Evolutionary conservation across 2,888 invertebrate genomes (phyloP), one percentile per base, ranked within the genome.

Genomic region (Pemphredon lugubris): DNA sequence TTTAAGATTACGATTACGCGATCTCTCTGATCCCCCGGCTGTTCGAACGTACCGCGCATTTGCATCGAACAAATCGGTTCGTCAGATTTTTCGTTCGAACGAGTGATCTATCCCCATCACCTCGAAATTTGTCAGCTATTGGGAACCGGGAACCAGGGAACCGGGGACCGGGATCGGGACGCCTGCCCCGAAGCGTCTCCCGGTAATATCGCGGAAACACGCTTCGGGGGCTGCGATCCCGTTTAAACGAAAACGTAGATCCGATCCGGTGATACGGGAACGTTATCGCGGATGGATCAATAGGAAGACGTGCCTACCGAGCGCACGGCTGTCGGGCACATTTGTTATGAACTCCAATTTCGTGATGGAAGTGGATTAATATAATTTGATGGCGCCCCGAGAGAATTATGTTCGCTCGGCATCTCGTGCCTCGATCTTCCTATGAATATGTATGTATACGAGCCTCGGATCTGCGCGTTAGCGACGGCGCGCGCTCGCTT

Each of bases 341-440:
- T 54, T 65, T 44, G 39, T 58, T 47, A 45, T 51, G 54, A 48
- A 55, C 69, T 76, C 60, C 80, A 80, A 81, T 80, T 80, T 71
- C 73, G 59, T 70, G 72, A 79, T 81, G 79, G 68, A 68, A 74
- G 72, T 68, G 74, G 65, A 80, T 80, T 81, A 79, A 81, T 79
- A 80, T 77, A 79, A 79, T 79, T 79, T 77, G 75, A 79, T 70
- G 72, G 61, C 64, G 55, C 55, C 78, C 53, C 67, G 37, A 50
- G 77, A 65, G 77, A 74, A 68, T 70, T 54, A 44, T 59, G 58
- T 11, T 2, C 48, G 32, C 30, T 11, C 13, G 23, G 32, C 58
- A 61, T 64, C 72, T 44, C 23, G 64, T 51, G 34, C 9, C 6
- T 11, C 18, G 2, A n/a, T 42, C 42, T 42, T 16, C 16, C 42